phyloP scores from a whole-genome alignment of 2,113 vertebrate genomes.

The Pygoscelis adeliae region DNA sequence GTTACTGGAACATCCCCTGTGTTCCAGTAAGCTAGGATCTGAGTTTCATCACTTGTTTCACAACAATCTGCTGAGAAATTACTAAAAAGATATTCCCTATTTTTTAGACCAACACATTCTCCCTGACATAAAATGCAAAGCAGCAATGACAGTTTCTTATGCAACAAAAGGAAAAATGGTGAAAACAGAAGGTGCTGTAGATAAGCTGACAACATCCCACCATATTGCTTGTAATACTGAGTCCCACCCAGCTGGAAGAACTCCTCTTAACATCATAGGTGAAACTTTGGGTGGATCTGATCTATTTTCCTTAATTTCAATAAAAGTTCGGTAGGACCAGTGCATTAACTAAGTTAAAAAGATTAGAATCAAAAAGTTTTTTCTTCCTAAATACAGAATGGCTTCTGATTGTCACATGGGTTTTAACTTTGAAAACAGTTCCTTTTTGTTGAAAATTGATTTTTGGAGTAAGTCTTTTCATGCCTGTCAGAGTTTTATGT shows the following conservation, averaged over 20 bases:
- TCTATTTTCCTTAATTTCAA: not conserved
- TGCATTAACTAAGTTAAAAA: not conserved
- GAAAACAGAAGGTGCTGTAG: not conserved
- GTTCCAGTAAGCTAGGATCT: not conserved
- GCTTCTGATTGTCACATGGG: not conserved
- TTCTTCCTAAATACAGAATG: not conserved
- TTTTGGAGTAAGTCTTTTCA: not conserved
- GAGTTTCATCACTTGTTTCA: slow-evolving; percentile 23
- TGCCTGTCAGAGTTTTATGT: not conserved
- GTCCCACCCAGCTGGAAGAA: not conserved
- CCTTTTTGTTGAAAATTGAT: not conserved
- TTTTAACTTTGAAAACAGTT: not conserved
- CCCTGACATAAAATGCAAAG: not conserved
- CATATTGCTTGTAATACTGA: not conserved
- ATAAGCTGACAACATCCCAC: not conserved
- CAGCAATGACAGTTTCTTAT: not conserved
- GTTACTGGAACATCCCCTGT: slow-evolving; percentile 6
- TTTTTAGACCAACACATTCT: not conserved
- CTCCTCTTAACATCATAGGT: not conserved
- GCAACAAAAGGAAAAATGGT: not conserved
- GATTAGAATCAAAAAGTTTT: not conserved
- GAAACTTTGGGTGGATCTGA: not conserved
- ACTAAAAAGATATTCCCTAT: not conserved
- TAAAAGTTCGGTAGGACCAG: not conserved
- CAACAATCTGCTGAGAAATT: slow-evolving; percentile 34